Evolutionary conservation across 2,888 invertebrate species (phyloP), one percentile per base, ranked within the genome.

Genomic region (Ctenicera cuprea): DNA sequence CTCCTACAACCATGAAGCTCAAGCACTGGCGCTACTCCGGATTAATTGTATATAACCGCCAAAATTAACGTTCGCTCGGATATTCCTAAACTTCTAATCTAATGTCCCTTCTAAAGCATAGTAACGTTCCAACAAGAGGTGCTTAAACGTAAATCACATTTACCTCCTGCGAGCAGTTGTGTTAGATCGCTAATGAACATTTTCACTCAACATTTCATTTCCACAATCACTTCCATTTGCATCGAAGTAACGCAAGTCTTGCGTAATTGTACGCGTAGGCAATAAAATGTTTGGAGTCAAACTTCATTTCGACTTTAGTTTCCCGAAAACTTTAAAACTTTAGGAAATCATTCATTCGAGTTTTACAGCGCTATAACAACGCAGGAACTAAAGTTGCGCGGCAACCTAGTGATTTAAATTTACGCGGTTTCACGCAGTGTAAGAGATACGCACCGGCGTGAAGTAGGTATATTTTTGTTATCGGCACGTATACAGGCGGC

Each of bases 401-500:
- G 14, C 20, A 48, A 48, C 7, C 18, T 48, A 18, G 48, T 48
- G 20, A 16, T 48, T 48, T 48, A 16, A 22, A 54, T 54, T 54
- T 30, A 54, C 54, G n/a, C 54, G 12, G 12, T 30, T 54, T 33
- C 54, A 54, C 30, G 14, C 54, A 12, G 14, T 12, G 16, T 22
- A 26, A 18, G 14, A 14, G 22, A 43, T 41, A 62, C 41, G 41
- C 14, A 9, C 4, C 26, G 1, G n/a, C 64, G 64, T 45, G 38
- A 43, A 33, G 30, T 30, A 14, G 33, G 64, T 33, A 45, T 50
- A 48, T 30, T 64, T 33, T 64, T 48, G 48, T 62, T 64, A 64
- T 64, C 48, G 33, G 14, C 33, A 64, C 41, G 30, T 33, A 33
- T 64, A 64, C 64, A 48, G 38, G 48, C 73, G 74, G 74, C 75